These are phyloP conservation scores for Etheostoma perlongum DNA, from an alignment of 2,797 vertebrate genomes.

Conservation along the genomic window DNA sequence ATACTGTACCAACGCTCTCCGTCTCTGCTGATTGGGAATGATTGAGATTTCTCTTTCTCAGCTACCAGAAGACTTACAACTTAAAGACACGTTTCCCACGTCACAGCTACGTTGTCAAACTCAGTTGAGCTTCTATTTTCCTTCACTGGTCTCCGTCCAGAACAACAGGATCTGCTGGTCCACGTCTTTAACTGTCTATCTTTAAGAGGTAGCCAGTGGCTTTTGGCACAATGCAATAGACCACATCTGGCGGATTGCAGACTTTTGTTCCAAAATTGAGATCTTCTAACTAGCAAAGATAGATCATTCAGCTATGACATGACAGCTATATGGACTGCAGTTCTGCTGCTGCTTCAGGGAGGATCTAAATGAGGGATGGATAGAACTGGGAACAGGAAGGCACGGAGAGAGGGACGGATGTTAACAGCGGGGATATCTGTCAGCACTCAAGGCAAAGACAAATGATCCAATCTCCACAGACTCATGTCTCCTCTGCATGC, in stretches of 20 bases:
- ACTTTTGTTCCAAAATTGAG: conserved; percentile 20
- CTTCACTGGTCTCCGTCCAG: no score
- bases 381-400: conserved; percentile 50
- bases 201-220: background rate
- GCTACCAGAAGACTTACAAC: no score
- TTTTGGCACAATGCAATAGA: background rate
- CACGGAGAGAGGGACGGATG: conserved; percentile 47
- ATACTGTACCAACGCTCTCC: no score
- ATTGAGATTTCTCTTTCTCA: no score
- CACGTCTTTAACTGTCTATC: no score
- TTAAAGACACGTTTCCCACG: no score
- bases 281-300: conserved; percentile 26
- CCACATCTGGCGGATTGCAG: conserved; percentile 1
- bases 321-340: conserved; percentile 49
- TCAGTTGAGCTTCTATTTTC: no score
- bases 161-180: no score
- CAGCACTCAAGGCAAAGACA: conserved; percentile 71
- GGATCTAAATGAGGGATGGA: conserved; percentile 52
- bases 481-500: conserved; percentile 42
- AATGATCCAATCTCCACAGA: conserved; percentile 72
- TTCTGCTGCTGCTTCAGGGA: conserved; percentile 48
- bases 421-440: conserved; percentile 73
- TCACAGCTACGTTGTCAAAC: no score
- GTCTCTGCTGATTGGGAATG: no score
- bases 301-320: conserved; percentile 40